Conservation (phyloP, 1,140 invertebrate species). For the Lasaia peninsularis region DNA sequence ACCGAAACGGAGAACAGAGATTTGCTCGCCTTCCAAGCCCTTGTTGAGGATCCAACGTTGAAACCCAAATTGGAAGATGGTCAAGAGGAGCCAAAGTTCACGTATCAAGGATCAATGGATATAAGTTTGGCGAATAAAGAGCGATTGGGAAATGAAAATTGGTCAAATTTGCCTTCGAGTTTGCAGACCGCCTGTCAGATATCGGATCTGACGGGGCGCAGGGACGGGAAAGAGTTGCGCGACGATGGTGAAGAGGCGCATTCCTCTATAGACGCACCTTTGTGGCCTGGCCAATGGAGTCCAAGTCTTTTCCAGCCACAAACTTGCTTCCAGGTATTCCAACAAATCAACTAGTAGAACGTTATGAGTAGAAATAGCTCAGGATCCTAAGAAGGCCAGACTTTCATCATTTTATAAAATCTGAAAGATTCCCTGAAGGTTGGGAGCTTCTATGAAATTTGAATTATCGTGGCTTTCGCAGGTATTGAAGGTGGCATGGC, state of each 20-base stretch:
- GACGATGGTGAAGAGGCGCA: constrained; percentile 35
- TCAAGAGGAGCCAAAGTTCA: constrained; percentile 55
- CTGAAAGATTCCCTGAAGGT: no score
- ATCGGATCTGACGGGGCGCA: constrained; percentile 69
- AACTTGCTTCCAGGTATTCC: constrained; percentile 77
- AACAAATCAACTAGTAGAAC: constrained; percentile 75
- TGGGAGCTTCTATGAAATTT: no score
- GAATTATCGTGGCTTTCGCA: no score
- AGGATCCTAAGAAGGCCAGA: no score
- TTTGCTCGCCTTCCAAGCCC: constrained; percentile 79
- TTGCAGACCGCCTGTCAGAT: constrained; percentile 81
- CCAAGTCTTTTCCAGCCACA: constrained; percentile 68
- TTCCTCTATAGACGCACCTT: constrained; percentile 37
- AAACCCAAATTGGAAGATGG: constrained; percentile 55
- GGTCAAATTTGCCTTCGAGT: constrained; percentile 78
- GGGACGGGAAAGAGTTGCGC: constrained; percentile 28
- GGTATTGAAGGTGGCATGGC: no score
- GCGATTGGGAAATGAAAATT: constrained; percentile 75
- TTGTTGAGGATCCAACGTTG: constrained; percentile 72
- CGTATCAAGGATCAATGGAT: constrained; percentile 74
- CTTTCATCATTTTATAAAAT: no score
- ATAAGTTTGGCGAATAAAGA: constrained; percentile 73
- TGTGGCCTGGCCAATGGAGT: constrained; percentile 71
- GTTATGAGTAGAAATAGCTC: constrained; percentile 5
- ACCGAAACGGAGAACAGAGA: constrained; percentile 80